Percentiles rank a stretch among this genome's conserved stretches.
Conservation (phyloP, 2,113 vertebrate genomes). For the Gambusia holbrooki region DNA sequence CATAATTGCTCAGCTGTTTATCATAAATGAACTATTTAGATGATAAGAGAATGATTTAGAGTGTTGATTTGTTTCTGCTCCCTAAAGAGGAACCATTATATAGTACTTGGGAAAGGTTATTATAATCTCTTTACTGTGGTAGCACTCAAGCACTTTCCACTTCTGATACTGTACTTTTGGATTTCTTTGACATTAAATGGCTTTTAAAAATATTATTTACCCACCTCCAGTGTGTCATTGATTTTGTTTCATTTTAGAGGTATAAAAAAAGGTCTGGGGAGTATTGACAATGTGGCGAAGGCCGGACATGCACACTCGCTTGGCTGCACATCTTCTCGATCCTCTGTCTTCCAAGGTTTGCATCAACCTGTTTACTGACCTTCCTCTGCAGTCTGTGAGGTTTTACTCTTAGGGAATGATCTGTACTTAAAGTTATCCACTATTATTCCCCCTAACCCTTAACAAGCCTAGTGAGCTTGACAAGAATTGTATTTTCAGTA, state of each 20-base stretch:
- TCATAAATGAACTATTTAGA: constrained; percentile 37
- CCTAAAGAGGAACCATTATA: constrained; percentile 21
- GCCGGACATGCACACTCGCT: constrained; percentile 27
- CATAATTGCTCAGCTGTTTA: constrained; percentile 39
- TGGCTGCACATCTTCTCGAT: constrained; percentile 38
- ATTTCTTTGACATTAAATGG: constrained; percentile 63
- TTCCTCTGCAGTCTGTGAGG: constrained; percentile 27
- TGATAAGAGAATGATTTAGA: constrained; percentile 30
- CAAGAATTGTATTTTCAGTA: constrained; percentile 3
- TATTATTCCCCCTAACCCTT: constrained; percentile 10
- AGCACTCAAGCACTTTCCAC: constrained; percentile 48
- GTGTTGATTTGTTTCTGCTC: constrained; percentile 41
- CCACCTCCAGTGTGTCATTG: constrained; percentile 32
- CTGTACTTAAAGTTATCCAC: constrained; percentile 39
- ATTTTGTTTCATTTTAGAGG: constrained; percentile 47
- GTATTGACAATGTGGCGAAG: constrained; percentile 50
- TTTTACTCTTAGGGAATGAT: constrained; percentile 46
- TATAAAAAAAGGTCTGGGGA: constrained; percentile 31
- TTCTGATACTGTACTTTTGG: constrained; percentile 41
- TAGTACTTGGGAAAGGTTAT: constrained; percentile 27
- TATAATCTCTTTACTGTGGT: constrained; percentile 32
- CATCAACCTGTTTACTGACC: constrained; percentile 60
- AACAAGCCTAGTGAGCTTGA: constrained; percentile 24
- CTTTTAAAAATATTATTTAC: constrained; percentile 44
- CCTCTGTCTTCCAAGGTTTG: constrained; percentile 31